Evolutionary conservation across 2,797 vertebrate genomes (phyloP).

Genomic region (Siniperca undulata): DNA sequence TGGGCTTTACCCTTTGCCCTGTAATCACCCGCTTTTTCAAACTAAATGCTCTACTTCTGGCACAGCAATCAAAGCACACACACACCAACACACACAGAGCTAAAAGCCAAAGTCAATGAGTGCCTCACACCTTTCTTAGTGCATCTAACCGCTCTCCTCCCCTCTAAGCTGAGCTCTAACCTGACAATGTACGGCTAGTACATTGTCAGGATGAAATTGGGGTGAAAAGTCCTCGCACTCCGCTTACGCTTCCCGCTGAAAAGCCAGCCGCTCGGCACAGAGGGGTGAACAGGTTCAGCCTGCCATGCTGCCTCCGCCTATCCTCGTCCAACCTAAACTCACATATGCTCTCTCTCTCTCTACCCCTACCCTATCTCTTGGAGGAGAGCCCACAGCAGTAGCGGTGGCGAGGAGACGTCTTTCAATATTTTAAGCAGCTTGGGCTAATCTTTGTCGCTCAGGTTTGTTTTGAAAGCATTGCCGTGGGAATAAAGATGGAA

Average conservation of each 20-base stretch:
- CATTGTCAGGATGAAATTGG: slow-evolving; percentile 76
- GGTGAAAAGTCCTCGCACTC: slow-evolving; percentile 72
- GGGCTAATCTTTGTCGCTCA: slow-evolving; percentile 79
- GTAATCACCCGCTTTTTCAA: slow-evolving; percentile 27
- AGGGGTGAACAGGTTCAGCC: slow-evolving; percentile 79
- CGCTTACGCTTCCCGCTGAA: slow-evolving; percentile 43
- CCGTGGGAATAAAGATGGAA: slow-evolving; percentile 63
- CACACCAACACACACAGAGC: slow-evolving; percentile 9
- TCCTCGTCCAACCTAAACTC: slow-evolving; percentile 51
- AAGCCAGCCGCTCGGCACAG: slow-evolving; percentile 54
- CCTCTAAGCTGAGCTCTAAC: slow-evolving; percentile 26
- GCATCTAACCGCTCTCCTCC: slow-evolving; percentile 27
- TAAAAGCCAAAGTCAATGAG: slow-evolving; percentile 65
- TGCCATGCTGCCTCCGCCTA: slow-evolving; percentile 58
- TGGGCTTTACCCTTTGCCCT: slow-evolving; percentile 28
- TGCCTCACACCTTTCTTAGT: slow-evolving; percentile 52
- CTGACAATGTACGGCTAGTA: background rate
- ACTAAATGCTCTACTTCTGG: slow-evolving; percentile 4
- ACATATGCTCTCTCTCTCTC: slow-evolving; percentile 20
- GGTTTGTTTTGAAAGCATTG: slow-evolving; percentile 79
- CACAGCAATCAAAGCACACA: slow-evolving; percentile 9
- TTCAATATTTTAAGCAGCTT: slow-evolving; percentile 83
- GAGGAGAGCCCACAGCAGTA: slow-evolving; percentile 64
- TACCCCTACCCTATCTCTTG: slow-evolving; percentile 59
- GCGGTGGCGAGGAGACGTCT: slow-evolving; percentile 62